Evolutionary conservation across 2,797 vertebrate species (phyloP), one percentile per base, ranked within the genome.

Genomic region (Sciaenops ocellatus): DNA sequence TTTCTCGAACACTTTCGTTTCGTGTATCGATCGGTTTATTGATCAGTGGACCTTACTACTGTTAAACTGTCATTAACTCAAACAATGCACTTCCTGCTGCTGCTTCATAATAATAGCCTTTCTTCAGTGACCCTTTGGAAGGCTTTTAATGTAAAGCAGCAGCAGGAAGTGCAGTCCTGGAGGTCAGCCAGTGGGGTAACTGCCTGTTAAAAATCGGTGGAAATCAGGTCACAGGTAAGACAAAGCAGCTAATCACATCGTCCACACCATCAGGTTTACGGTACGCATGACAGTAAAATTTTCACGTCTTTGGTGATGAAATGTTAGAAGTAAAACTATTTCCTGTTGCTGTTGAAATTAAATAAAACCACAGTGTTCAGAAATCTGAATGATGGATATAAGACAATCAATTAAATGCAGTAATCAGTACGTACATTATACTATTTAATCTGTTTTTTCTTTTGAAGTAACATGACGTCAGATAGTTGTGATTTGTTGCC

Each of bases 41-140:
- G 16, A 69, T 54, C 7, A n/a, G 22, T 56, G 15, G 18, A 44
- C 3, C 41, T 18, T 52, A n/a, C 9, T 55, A 10, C 28, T 41
- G 47, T 69, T 56, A 16, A 64, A 47, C 18, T 59, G 11, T 48
- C 22, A 18, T 11, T 18, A 3, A 17, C 38, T 62, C 5, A 55
- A 41, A 73, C 1, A 30, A 20, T 5, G 41, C 50, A 56, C 30
- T 73, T 78, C 52, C 64, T 80, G 64, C 16, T 22, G 65, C 54
- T 50, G 13, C 54, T 79, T 72, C 72, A 65, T 17, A 79, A 64
- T 76, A 69, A 75, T 68, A 22, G 56, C 62, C 30, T 42, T 26
- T 60, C 15, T 26, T 1, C 3, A 47, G 15, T 24, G 17, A 59
- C 26, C 3, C 6, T 20, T 24, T 63, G 44, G 6, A 38, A 56